Base-by-base conservation (phyloP, 2,888 invertebrate genomes). In the Podotricha telesiphe region DNA sequence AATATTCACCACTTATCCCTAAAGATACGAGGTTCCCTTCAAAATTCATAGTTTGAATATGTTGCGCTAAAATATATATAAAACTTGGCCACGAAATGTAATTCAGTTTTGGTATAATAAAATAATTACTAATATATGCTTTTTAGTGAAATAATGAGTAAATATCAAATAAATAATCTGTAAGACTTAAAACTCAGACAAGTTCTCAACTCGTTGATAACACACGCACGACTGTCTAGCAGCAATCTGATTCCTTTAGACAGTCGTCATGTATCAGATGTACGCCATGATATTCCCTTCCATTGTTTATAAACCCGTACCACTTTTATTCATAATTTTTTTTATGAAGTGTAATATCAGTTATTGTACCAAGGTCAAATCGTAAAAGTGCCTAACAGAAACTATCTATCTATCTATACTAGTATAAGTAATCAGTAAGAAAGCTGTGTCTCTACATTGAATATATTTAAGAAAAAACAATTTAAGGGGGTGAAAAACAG, bases 21-120 rank as follows among this genome's bases (percentile, higher is more conserved):
- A 61, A 65, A 28, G 65, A 61, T 10, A 61, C 53, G 5, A 65
- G 53, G 34, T 69, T 45, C 20, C 61, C 59, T 61, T 65, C 65
- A 7, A 59, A 20, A 45, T 65, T 58, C 65, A 69, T 65, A 45
- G 20, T 40, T 45, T n/a, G 13, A 28, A 15, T 19, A 28, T 19
- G 8, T 64, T 20, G 15, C 40, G 15, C 0, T 15, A 15, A 20
- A 58, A 42, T 58, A 15, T 40, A 15, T 19, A 59, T 15, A 6
- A 0, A 40, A 19, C 17, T 13, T n/a, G 13, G 13, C 42, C 42
- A 13, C 4, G 7, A 1, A 42, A 42, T 3, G 1, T 13, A 37
- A 19, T 11, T 0, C 13, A n/a, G 11, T 37, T 11, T 53, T 53
- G 22, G 22, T n/a, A 13, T 53, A 47, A 17, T 8, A 47, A 47